These are phyloP conservation scores for Liodrosophila aerea DNA, from an alignment of 2,888 invertebrate species.

Conservation along the genomic window DNA sequence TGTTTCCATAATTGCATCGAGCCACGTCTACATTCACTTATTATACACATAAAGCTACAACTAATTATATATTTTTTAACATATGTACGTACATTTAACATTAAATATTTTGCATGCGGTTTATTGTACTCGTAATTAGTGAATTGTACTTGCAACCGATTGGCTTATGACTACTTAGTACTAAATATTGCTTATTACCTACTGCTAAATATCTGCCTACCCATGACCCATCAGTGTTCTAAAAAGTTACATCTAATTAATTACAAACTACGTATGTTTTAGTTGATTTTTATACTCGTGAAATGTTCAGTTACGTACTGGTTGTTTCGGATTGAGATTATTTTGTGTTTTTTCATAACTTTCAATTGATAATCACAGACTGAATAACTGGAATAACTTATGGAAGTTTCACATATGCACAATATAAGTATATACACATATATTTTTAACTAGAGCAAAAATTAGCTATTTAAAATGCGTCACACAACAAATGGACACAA, in stretches of 20 bases:
- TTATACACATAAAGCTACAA: conserved; percentile 35
- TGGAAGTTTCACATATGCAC: conserved; percentile 47
- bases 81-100: conserved; percentile 15
- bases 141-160: too few relatives aligned
- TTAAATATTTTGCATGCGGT: conserved; percentile 53
- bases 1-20: conserved; percentile 58
- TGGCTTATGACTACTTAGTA: conserved; percentile 49
- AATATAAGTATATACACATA: conserved; percentile 22
- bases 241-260: conserved; percentile 30
- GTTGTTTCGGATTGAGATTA: conserved; percentile 47
- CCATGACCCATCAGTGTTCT: conserved; percentile 66
- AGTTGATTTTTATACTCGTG: conserved; percentile 48
- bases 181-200: conserved; percentile 62
- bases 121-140: conserved; percentile 66
- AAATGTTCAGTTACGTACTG: conserved; percentile 68
- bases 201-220: conserved; percentile 75
- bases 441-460: conserved; percentile 56
- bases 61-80: conserved; percentile 16
- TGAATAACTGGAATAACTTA: conserved; percentile 70
- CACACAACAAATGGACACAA: conserved; percentile 16
- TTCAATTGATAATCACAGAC: conserved; percentile 71
- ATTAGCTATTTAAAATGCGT: conserved; percentile 65
- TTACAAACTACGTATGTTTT: conserved; percentile 28
- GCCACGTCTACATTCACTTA: conserved; percentile 44
- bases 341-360: conserved; percentile 38